Conservation (phyloP, 2,888 invertebrate species). For the Poecilus cupreus region DNA sequence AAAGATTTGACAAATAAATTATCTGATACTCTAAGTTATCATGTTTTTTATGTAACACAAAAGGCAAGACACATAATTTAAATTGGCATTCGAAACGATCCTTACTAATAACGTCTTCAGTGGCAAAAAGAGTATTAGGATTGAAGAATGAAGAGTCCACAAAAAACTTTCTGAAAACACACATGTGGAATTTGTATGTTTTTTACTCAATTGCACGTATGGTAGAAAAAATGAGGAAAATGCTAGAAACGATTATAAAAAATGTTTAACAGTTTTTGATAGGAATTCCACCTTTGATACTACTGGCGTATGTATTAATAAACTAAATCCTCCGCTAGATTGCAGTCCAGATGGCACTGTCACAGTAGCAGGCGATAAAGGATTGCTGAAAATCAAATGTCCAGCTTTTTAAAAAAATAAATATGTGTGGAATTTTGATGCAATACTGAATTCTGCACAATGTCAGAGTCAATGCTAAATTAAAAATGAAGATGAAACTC, state of each 20-base stretch:
- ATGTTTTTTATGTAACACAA: not conserved
- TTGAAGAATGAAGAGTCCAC: not conserved
- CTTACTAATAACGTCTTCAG: not conserved
- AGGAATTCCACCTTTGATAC: not conserved
- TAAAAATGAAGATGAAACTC: too few relatives aligned
- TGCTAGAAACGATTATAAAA: not conserved
- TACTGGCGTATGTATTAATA: not conserved
- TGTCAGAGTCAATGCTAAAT: too few relatives aligned
- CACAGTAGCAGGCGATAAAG: too few relatives aligned
- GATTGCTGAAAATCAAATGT: too few relatives aligned
- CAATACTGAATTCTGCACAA: too few relatives aligned
- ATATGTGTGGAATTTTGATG: too few relatives aligned
- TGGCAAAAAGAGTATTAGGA: not conserved
- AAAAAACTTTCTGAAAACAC: not conserved
- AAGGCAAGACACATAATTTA: too few relatives aligned
- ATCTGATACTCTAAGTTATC: not conserved
- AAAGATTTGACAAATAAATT: not conserved
- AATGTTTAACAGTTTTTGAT: not conserved
- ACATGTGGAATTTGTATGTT: not conserved
- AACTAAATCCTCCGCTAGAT: not conserved
- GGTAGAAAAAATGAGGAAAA: not conserved
- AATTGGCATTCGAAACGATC: not conserved
- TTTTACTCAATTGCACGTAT: not conserved
- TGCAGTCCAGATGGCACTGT: not conserved
- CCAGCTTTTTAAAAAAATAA: too few relatives aligned